Base-by-base conservation (phyloP, 2,888 invertebrate species). In the Dysmachus trigonus region DNA sequence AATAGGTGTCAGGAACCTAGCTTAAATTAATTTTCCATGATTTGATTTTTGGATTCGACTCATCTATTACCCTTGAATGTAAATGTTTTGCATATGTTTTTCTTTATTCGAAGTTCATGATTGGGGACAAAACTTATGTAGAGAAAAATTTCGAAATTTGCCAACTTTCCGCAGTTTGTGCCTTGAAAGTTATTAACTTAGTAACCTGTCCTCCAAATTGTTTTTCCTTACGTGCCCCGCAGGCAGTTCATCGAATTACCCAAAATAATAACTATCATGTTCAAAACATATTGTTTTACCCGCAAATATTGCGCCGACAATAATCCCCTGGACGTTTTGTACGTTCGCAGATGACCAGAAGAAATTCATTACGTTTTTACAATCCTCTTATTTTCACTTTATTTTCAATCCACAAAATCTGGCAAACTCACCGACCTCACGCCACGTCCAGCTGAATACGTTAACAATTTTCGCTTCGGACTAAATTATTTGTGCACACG, bases 401-500 rank as follows among this genome's bases (percentile, higher is more conserved):
- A 79, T 51, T 79, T 81, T 62, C 62, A 51, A 81, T 62, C 33
- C 62, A 62, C 51, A 81, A 51, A 53, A 51, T 33, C 31, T 53
- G 33, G 27, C 79, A 81, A 81, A 81, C 35, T 33, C 18, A 51
- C 30, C n/a, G n/a, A 31, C 4, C 41, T 53, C 18, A 38, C 35
- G 10, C 13, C 35, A 27, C 35, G 76, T 35, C 62, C 81, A 15
- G 33, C 8, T 30, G 33, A 53, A 81, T 81, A 33, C 62, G 79
- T 51, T n/a, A 41, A 53, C 33, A 81, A 81, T 81, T 53, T 81
- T 77, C 77, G 27, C n/a, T 77, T 18, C 53, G 22, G 27, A 72
- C 83, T 83, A 83, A 83, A 83, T 83, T 72, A 83, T 72, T 83
- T 83, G 72, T 83, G 83, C 83, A 83, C 83, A 83, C 72, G 83